Base-by-base conservation (phyloP, 2,888 invertebrate genomes). In the Drosophila formosana region DNA sequence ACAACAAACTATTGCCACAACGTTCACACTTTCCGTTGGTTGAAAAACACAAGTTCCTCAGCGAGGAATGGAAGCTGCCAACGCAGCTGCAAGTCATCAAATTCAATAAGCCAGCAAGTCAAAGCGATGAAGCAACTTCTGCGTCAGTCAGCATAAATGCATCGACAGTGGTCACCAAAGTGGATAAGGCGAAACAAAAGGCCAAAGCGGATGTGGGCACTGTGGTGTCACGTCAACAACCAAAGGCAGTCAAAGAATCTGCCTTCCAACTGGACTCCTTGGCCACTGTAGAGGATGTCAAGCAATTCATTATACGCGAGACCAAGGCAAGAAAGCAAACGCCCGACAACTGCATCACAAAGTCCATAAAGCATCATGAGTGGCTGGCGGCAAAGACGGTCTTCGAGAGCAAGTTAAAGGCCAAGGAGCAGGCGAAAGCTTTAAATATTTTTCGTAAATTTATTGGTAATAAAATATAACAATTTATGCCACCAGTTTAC, bases 371-470 rank as follows among this genome's bases (percentile, higher is more conserved):
- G 13, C 82, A 87, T 26, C 87, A 91, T 34, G 91, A 91, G 52
- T 92, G 92, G 92, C 53, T 78, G 1, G 89, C 83, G 0, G 89
- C 91, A 0, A 89, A 86, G 23, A 90, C 89, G 32, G 64, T 90
- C 1, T 89, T 92, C 11, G 82, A 89, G 26, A 80, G 88, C 11
- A 90, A 90, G 74, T 26, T 91, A 3, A 70, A 80, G 56, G 55
- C 76, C 6, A 87, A 81, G 34, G 88, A 91, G 23, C 66, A 73
- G 2, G 75, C 78, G 13, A 90, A 90, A 51, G 91, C 91, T 3
- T 65, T 91, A 2, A 89, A 75, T 34, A 73, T 91, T 56, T 91
- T 91, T 83, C 86, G 83, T 18, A 91, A 89, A 67, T 91, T 90
- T 86, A 84, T 92, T 72, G 66, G 78, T 25, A 89, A 75, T 69